Evolutionary conservation across 1,140 invertebrate genomes (phyloP).

Genomic region (Aethina tumida): DNA sequence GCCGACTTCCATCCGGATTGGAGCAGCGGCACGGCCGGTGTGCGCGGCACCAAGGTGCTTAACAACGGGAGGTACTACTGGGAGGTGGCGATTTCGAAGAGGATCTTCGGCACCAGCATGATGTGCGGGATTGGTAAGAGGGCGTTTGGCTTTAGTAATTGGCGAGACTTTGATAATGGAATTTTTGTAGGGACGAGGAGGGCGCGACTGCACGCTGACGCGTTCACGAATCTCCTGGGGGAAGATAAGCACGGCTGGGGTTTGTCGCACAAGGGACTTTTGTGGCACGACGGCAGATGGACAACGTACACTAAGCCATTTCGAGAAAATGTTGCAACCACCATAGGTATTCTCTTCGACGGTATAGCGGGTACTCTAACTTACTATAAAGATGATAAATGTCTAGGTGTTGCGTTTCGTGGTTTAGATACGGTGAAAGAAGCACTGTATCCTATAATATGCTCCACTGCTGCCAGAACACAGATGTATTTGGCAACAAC

Average conservation of each 20-base stretch:
- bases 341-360: slow-evolving; percentile 57
- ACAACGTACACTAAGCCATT: slow-evolving; percentile 57
- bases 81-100: slow-evolving; percentile 54
- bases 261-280: slow-evolving; percentile 59
- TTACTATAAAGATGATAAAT: slow-evolving; percentile 60
- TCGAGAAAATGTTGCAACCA: slow-evolving; percentile 55
- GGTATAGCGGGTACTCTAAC: slow-evolving; percentile 58
- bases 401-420: slow-evolving; percentile 48
- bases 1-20: slow-evolving; percentile 65
- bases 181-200: slow-evolving; percentile 47
- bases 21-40: slow-evolving; percentile 64
- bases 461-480: slow-evolving; percentile 66
- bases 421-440: slow-evolving; percentile 47
- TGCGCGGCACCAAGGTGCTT: slow-evolving; percentile 51
- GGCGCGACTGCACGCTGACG: slow-evolving; percentile 51
- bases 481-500: slow-evolving; percentile 50
- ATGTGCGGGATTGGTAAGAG: slow-evolving; percentile 65
- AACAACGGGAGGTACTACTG: slow-evolving; percentile 59
- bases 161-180: not conserved
- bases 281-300: slow-evolving; percentile 57
- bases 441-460: slow-evolving; percentile 58
- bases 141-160: not conserved
- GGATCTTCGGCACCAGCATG: slow-evolving; percentile 66
- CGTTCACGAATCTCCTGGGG: slow-evolving; percentile 61
- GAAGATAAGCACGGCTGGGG: slow-evolving; percentile 64